Conservation (phyloP, 2,797 vertebrate genomes). For the Sciaenops ocellatus region DNA sequence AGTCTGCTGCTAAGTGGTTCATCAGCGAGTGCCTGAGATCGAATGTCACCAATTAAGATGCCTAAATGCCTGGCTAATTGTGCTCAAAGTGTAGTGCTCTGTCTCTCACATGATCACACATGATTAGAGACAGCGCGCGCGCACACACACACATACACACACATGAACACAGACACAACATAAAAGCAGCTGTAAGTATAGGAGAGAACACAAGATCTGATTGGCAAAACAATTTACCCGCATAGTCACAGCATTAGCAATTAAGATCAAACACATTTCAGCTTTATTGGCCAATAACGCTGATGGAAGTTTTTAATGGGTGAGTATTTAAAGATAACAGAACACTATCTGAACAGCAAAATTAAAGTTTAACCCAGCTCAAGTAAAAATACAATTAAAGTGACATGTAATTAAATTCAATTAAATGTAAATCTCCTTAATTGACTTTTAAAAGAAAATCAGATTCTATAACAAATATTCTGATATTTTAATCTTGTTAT, state of each 20-base stretch:
- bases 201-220: constrained; percentile 62
- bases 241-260: constrained; percentile 63
- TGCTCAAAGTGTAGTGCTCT: constrained; percentile 80
- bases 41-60: constrained; percentile 89
- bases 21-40: constrained; percentile 82
- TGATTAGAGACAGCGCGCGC: constrained; percentile 61
- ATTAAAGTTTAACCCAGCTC: constrained; percentile 13
- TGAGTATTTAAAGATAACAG: constrained; percentile 38
- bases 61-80: constrained; percentile 88
- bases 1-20: constrained; percentile 84
- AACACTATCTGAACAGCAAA: constrained; percentile 15
- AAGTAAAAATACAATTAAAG: constrained; percentile 13
- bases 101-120: constrained; percentile 76
- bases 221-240: constrained; percentile 78
- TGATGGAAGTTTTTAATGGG: constrained; percentile 46
- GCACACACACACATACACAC: constrained; percentile 28
- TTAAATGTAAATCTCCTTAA: constrained; percentile 3
- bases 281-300: constrained; percentile 55
- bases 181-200: constrained; percentile 63
- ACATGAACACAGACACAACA: constrained; percentile 29
- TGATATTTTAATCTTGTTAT: neutral
- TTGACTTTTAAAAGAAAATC: neutral
- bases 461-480: neutral
- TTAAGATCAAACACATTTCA: constrained; percentile 69
- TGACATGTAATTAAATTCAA: neutral